These are phyloP conservation scores for Ariolimax columbianus DNA, from an alignment of 2,888 invertebrate genomes.

Conservation along the genomic window DNA sequence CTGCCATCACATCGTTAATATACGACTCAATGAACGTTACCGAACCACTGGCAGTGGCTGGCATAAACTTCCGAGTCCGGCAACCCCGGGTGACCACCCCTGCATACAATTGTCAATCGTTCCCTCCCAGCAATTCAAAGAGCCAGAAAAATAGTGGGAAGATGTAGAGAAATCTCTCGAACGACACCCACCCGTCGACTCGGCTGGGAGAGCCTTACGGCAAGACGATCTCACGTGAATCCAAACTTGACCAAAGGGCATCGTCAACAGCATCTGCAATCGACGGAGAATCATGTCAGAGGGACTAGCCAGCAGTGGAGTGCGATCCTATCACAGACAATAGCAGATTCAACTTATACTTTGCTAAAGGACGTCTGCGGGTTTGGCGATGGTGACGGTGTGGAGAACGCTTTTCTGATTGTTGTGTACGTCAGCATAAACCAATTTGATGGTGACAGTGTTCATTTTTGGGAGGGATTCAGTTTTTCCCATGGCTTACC, in stretches of 20 bases:
- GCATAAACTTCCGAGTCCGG: no score
- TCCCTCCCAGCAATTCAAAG: background rate
- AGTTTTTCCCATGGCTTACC: background rate
- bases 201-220: background rate
- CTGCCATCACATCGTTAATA: background rate
- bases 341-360: background rate
- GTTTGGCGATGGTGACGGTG: slow-evolving; percentile 2
- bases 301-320: background rate
- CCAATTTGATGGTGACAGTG: background rate
- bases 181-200: background rate
- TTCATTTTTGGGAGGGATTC: slow-evolving; percentile 2
- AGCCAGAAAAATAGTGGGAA: background rate
- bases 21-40: slow-evolving; percentile 8
- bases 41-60: slow-evolving; percentile 18
- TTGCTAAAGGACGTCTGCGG: slow-evolving; percentile 3
- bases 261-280: no score
- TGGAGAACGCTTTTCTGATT: slow-evolving; percentile 1
- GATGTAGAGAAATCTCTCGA: background rate
- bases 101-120: no score
- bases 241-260: background rate
- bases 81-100: no score
- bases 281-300: background rate
- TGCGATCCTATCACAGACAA: background rate
- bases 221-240: background rate
- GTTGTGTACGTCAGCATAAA: slow-evolving; percentile 4